These are phyloP conservation scores for Boleophthalmus pectinirostris DNA, from an alignment of 2,113 vertebrate genomes.

Conservation along the genomic window DNA sequence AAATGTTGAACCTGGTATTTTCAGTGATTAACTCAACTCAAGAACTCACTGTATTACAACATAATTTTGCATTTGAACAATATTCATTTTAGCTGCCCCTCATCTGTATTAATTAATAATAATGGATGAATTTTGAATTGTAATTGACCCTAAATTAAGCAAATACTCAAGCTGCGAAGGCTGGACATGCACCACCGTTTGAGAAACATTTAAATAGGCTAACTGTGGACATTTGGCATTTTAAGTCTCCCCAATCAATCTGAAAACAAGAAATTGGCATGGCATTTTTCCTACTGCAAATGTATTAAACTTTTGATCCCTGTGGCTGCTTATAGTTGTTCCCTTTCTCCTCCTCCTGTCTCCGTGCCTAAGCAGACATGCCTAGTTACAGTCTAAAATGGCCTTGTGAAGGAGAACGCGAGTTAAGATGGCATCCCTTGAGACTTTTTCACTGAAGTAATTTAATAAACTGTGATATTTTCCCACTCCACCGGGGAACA, in stretches of 20 bases:
- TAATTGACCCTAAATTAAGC: too few relatives aligned
- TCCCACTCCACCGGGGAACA: slow-evolving; percentile 63
- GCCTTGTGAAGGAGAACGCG: slow-evolving; percentile 62
- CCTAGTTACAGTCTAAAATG: slow-evolving; percentile 73
- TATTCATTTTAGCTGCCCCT: too few relatives aligned
- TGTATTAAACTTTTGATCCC: slow-evolving; percentile 30
- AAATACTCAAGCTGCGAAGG: background rate
- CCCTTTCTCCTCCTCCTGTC: slow-evolving; percentile 21
- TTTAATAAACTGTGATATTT: slow-evolving; percentile 79
- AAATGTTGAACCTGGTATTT: too few relatives aligned
- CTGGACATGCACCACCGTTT: too few relatives aligned
- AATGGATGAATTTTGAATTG: too few relatives aligned
- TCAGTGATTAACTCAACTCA: too few relatives aligned
- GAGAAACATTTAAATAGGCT: background rate
- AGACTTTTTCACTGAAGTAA: slow-evolving; percentile 74
- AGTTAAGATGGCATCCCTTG: slow-evolving; percentile 72
- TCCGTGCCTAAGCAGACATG: slow-evolving; percentile 65
- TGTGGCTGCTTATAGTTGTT: slow-evolving; percentile 24
- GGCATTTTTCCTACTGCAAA: slow-evolving; percentile 43
- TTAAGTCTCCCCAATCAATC: too few relatives aligned
- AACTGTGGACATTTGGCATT: background rate
- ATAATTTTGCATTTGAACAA: too few relatives aligned
- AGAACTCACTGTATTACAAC: too few relatives aligned
- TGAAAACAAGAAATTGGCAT: slow-evolving; percentile 43
- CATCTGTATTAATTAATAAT: too few relatives aligned